A percentile compares a stretch with the other conserved stretches of the same genome.
These are phyloP conservation scores for Symphodus melops DNA, from an alignment of 2,113 vertebrate species.

Conservation along the genomic window DNA sequence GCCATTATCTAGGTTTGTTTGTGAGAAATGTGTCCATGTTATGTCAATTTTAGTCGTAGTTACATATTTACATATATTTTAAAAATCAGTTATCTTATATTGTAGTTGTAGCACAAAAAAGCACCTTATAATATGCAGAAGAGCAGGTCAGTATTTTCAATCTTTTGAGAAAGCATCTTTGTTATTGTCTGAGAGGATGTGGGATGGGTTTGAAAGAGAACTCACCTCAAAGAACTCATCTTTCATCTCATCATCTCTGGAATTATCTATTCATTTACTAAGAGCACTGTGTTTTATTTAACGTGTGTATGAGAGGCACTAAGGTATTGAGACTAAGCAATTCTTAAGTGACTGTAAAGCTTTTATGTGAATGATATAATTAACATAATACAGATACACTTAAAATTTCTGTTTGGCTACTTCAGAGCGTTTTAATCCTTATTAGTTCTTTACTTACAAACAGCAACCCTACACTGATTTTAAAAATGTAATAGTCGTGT, in stretches of 20 bases:
- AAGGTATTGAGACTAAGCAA: neutral
- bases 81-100: too few relatives aligned
- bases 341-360: neutral
- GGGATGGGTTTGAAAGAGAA: neutral
- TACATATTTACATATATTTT: too few relatives aligned
- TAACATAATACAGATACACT: constrained; percentile 4
- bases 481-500: neutral
- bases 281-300: neutral
- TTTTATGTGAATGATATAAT: neutral
- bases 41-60: too few relatives aligned
- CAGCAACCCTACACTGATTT: neutral
- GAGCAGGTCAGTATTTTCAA: too few relatives aligned
- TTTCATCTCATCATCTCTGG: neutral
- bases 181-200: neutral
- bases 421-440: neutral
- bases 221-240: too few relatives aligned
- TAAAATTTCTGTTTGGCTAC: too few relatives aligned
- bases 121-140: constrained; percentile 5
- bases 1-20: too few relatives aligned
- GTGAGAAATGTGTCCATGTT: too few relatives aligned
- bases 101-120: too few relatives aligned
- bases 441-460: neutral
- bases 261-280: neutral
- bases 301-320: neutral
- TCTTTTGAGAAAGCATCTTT: constrained; percentile 4